These are phyloP conservation scores for Sterna hirundo DNA, from an alignment of 2,113 vertebrate genomes.

Conservation along the genomic window DNA sequence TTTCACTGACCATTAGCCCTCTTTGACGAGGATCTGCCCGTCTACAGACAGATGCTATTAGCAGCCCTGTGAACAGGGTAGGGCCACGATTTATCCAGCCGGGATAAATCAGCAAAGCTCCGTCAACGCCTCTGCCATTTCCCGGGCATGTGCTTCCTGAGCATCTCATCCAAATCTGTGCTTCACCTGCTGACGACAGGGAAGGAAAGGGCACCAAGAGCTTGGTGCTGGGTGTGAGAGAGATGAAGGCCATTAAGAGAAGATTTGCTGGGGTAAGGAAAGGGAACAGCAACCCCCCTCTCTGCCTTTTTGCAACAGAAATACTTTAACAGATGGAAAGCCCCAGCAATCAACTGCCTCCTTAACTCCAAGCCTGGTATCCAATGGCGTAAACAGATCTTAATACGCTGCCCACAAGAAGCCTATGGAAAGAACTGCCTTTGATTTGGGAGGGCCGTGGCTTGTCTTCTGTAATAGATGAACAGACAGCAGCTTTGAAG, in stretches of 20 bases:
- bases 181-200: neutral
- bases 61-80: neutral
- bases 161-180: neutral
- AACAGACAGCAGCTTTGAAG: neutral
- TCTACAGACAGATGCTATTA: neutral
- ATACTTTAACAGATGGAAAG: neutral
- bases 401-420: neutral
- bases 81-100: neutral
- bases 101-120: neutral
- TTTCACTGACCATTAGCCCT: neutral
- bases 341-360: neutral
- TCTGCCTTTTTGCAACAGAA: neutral
- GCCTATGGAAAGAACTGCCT: neutral
- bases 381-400: neutral
- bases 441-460: neutral
- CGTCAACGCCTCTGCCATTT: neutral
- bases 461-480: neutral
- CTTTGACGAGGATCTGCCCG: neutral
- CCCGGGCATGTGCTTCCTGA: neutral
- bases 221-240: neutral
- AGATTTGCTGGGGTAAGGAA: neutral
- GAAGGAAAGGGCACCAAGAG: neutral
- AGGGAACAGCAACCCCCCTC: neutral
- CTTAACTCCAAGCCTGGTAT: neutral
- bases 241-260: neutral